Evolutionary conservation across 2,888 invertebrate species (phyloP).

Genomic region (Schrankia costaestrigalis): DNA sequence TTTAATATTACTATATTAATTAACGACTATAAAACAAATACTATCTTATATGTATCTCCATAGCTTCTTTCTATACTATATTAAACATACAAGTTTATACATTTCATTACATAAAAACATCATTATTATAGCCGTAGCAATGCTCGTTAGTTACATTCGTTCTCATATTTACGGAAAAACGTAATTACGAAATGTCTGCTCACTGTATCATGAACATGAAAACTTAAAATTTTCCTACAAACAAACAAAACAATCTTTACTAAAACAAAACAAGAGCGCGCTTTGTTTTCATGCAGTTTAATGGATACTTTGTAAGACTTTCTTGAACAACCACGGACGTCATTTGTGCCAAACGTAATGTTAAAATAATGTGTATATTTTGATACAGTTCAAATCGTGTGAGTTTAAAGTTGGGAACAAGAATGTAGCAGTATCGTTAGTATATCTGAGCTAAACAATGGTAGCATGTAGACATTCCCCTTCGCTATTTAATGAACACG

Average conservation of each 20-base stretch:
- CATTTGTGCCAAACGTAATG: constrained; percentile 28
- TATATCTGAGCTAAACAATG: constrained; percentile 56
- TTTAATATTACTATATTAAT: constrained; percentile 15
- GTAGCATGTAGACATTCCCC: constrained; percentile 43
- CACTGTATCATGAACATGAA: constrained; percentile 4
- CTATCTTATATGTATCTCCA: too few species aligned
- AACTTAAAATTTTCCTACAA: constrained; percentile 12
- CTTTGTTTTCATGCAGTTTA: constrained; percentile 24
- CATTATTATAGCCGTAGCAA: background rate
- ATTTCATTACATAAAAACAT: constrained; percentile 1
- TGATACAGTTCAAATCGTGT: constrained; percentile 40
- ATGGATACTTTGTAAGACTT: constrained; percentile 19
- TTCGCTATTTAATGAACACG: constrained; percentile 53
- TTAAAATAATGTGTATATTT: constrained; percentile 48
- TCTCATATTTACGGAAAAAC: constrained; percentile 5
- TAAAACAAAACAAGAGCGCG: constrained; percentile 10
- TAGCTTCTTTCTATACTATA: too few species aligned
- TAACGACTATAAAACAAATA: background rate
- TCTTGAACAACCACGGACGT: constrained; percentile 17
- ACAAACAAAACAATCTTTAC: constrained; percentile 17
- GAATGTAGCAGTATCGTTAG: constrained; percentile 61
- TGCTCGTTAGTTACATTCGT: constrained; percentile 1
- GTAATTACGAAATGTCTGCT: constrained; percentile 7
- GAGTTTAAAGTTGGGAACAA: constrained; percentile 59
- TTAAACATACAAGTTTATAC: too few species aligned